These are phyloP conservation scores for Aphaenogaster rudis DNA, from an alignment of 1,140 invertebrate species.

Conservation along the genomic window DNA sequence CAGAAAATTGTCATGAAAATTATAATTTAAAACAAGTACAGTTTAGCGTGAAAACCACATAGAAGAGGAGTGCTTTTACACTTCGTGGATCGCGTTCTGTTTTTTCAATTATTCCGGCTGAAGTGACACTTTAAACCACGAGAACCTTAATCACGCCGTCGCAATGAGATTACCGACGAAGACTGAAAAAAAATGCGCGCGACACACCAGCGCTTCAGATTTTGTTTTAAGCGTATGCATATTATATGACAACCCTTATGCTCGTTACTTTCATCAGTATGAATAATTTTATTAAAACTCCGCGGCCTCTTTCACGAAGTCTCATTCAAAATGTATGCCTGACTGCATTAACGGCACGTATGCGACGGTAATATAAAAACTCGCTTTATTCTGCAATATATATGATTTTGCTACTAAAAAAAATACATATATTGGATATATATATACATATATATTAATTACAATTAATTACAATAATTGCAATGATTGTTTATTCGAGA, in stretches of 20 bases:
- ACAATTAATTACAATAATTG: conserved; percentile 30
- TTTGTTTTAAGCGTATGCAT: conserved; percentile 25
- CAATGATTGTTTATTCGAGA: conserved; percentile 9
- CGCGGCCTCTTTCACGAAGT: conserved; percentile 29
- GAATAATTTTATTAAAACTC: conserved; percentile 78
- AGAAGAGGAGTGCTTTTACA: conserved; percentile 14
- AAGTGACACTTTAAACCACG: conserved; percentile 38
- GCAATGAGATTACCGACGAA: conserved; percentile 50
- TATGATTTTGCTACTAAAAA: neutral
- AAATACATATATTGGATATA: neutral
- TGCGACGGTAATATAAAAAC: conserved; percentile 30
- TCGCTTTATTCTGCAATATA: conserved; percentile 30
- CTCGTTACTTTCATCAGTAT: conserved; percentile 77
- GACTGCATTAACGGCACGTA: conserved; percentile 60
- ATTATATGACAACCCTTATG: conserved; percentile 62
- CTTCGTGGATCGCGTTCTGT: conserved; percentile 20
- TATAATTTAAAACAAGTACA: conserved; percentile 16
- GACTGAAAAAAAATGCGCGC: conserved; percentile 25
- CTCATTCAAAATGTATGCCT: conserved; percentile 54
- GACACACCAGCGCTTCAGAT: conserved; percentile 47
- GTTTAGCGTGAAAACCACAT: neutral
- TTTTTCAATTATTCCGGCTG: conserved; percentile 43
- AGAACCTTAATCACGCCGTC: conserved; percentile 41
- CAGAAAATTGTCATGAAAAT: neutral
- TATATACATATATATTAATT: neutral